phyloP scores from a whole-genome alignment of 2,888 invertebrate genomes.

The Adelognathus sp. region DNA sequence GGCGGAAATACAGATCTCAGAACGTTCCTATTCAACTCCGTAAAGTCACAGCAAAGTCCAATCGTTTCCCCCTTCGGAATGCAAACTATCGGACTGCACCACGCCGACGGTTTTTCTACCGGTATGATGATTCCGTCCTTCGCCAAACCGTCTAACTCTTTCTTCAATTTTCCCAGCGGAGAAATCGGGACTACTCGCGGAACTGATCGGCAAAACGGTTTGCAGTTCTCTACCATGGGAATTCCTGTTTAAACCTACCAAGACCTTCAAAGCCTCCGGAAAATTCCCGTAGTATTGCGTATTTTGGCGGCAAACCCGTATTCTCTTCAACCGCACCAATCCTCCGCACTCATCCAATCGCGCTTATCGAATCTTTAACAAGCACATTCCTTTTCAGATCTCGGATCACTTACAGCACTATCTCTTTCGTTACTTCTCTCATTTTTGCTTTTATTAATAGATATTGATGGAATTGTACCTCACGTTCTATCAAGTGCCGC shows the following conservation, averaged over 20 bases:
- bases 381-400: too few species aligned
- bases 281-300: constrained; percentile 45
- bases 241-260: constrained; percentile 62
- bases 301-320: not conserved
- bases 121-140: constrained; percentile 66
- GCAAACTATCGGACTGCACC: constrained; percentile 74
- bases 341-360: too few species aligned
- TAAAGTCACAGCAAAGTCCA: constrained; percentile 68
- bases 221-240: constrained; percentile 57
- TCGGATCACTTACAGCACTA: constrained; percentile 47
- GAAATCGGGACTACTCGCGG: constrained; percentile 72
- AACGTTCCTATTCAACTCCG: constrained; percentile 66
- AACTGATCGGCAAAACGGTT: constrained; percentile 59
- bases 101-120: constrained; percentile 71
- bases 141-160: constrained; percentile 68
- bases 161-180: constrained; percentile 66
- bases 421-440: not conserved
- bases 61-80: constrained; percentile 65
- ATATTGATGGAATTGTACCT: constrained; percentile 36
- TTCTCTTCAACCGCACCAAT: constrained; percentile 49
- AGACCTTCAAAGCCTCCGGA: constrained; percentile 59
- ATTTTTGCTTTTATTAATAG: constrained; percentile 33
- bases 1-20: constrained; percentile 55
- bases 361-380: too few species aligned
- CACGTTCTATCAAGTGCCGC: too few species aligned